These are phyloP conservation scores for Lasioglossum figueresi DNA, from an alignment of 2,888 invertebrate genomes.

Conservation along the genomic window DNA sequence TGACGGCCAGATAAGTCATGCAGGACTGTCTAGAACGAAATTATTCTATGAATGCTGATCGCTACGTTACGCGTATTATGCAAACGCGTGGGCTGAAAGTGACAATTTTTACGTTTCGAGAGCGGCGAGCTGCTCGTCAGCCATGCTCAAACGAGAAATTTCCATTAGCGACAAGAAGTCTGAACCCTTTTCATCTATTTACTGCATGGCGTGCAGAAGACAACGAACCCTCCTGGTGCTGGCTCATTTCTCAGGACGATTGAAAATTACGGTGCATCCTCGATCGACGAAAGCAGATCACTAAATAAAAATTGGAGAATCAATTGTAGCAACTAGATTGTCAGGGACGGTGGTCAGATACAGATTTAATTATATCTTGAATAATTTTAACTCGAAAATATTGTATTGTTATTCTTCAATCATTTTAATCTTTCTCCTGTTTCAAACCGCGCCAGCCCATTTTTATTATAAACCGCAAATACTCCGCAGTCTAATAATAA, in stretches of 20 bases:
- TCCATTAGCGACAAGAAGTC: conserved; percentile 77
- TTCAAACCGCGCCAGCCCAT: background rate
- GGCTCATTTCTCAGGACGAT: background rate
- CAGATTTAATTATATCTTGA: no score
- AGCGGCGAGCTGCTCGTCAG: conserved; percentile 55
- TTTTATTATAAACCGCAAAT: background rate
- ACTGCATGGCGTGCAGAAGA: background rate
- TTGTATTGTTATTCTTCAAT: background rate
- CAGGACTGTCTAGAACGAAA: conserved; percentile 74
- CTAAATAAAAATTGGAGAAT: background rate
- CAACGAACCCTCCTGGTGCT: background rate
- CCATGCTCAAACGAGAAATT: conserved; percentile 76
- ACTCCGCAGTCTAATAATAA: background rate
- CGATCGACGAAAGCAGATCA: background rate
- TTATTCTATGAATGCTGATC: conserved; percentile 82
- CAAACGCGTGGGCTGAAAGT: conserved; percentile 75
- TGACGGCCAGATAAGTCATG: conserved; percentile 76
- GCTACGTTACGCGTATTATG: conserved; percentile 76
- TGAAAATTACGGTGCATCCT: background rate
- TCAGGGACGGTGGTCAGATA: background rate
- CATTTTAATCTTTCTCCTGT: background rate
- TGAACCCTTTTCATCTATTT: conserved; percentile 53
- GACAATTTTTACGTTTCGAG: conserved; percentile 77
- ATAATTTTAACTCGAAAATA: background rate
- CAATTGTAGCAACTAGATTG: background rate